Evolutionary conservation across 2,888 invertebrate genomes (phyloP), one percentile per base, ranked within the genome.

Genomic region (Nomada fucata): DNA sequence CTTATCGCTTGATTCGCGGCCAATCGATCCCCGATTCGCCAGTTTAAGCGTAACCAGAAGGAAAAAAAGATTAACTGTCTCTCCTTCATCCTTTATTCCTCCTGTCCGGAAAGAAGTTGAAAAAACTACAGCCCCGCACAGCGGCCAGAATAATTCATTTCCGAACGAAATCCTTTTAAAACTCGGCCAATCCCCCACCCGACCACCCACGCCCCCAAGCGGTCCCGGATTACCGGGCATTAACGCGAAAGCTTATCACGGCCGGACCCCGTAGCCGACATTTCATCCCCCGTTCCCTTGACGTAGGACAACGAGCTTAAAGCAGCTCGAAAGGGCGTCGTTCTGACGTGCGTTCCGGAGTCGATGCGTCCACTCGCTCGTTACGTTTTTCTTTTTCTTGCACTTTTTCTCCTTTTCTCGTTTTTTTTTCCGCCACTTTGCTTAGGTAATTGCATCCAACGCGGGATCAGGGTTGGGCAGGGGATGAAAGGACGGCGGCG

Each of bases 371-470:
- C 84, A 83, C 83, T 82, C 80, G 86, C 76, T 85, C 85, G 85
- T 88, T 90, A 86, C 86, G 15, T 47, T 47, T 47, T 36, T 36
- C 36, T 7, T 36, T 36, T 36, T 7, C 36, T 7, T 29, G 85
- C 86, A 1, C 53, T 36, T 7, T 1, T 29, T 86, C 86, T n/a
- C 53, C 29, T n/a, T 53, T 52, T 87, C 87, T 87, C 29, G n/a
- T n/a, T n/a, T 18, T 53, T 52, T 87, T 88, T 87, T 88, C 85
- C 83, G 83, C 83, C 86, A 79, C 88, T 89, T 88, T 89, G 89
- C 89, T 86, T 90, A 86, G 90, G 88, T 90, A 90, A 89, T 90
- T 90, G 89, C 87, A 84, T 87, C 68, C 57, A 55, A 61, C 84
- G 85, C 79, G 75, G 88, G 79, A 79, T 82, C 84, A 79, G 84